Evolutionary conservation across 2,797 vertebrate genomes (phyloP).

Genomic region (Tarsius wallacei): DNA sequence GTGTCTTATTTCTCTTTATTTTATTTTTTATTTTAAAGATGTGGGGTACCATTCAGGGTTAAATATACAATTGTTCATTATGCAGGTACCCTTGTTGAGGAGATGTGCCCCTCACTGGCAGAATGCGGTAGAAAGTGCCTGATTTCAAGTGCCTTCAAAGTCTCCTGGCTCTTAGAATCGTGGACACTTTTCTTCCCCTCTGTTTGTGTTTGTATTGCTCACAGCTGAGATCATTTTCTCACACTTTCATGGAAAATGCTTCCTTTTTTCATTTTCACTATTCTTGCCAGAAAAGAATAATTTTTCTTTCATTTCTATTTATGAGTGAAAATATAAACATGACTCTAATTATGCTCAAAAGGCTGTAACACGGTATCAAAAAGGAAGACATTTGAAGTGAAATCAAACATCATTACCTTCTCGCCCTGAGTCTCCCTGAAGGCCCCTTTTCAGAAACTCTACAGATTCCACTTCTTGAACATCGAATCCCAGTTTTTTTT

Average conservation of each 20-base stretch:
- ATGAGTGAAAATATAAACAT: background rate
- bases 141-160: background rate
- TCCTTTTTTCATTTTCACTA: background rate
- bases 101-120: too few species aligned
- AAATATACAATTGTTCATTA: too few species aligned
- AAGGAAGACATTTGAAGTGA: background rate
- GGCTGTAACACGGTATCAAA: background rate
- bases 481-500: background rate
- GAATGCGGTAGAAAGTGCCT: background rate
- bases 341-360: background rate
- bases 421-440: background rate
- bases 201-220: background rate
- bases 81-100: too few species aligned
- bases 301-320: background rate
- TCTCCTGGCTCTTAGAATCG: background rate
- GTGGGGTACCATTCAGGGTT: too few species aligned
- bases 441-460: background rate
- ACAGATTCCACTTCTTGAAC: background rate
- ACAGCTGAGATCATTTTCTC: background rate
- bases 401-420: background rate
- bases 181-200: background rate
- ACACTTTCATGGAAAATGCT: background rate
- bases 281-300: background rate
- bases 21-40: too few species aligned
- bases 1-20: background rate